Conservation (phyloP, 2,888 invertebrate genomes). For the Pandemis cinnamomeana region DNA sequence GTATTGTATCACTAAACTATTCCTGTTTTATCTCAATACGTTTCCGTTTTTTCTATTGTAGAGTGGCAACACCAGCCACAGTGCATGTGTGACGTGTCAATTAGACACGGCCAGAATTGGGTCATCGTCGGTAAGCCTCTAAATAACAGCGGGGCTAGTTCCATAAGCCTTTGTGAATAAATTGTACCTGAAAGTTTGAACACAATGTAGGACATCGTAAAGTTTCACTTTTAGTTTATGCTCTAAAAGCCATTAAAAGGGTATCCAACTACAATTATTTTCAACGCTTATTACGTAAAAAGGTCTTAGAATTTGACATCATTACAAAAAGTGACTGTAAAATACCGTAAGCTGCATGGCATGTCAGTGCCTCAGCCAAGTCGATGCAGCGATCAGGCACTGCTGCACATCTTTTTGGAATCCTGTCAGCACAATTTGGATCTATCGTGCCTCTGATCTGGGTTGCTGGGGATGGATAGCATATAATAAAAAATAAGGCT, state of each 20-base stretch:
- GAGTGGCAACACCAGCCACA: neutral
- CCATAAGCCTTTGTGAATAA: slow-evolving; percentile 32
- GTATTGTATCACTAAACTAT: too few relatives aligned
- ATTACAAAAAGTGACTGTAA: too few relatives aligned
- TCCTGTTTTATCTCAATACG: too few relatives aligned
- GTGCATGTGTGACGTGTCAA: slow-evolving; percentile 31
- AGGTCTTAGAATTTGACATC: too few relatives aligned
- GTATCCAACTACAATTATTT: neutral
- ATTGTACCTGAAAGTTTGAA: slow-evolving; percentile 24
- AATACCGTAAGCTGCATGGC: too few relatives aligned
- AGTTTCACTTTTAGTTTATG: neutral
- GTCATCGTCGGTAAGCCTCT: slow-evolving; percentile 25
- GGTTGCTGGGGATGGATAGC: too few relatives aligned
- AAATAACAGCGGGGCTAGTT: slow-evolving; percentile 20
- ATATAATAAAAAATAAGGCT: too few relatives aligned
- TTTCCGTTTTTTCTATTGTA: neutral
- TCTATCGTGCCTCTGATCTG: too few relatives aligned
- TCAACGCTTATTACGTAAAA: neutral
- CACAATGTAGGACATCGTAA: neutral
- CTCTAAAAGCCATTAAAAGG: neutral
- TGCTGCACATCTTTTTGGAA: too few relatives aligned
- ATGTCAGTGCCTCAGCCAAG: too few relatives aligned
- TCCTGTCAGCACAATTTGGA: too few relatives aligned
- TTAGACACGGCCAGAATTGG: slow-evolving; percentile 28
- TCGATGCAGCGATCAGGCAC: too few relatives aligned